phyloP scores from a whole-genome alignment of 2,113 vertebrate species.

The Malurus melanocephalus region DNA sequence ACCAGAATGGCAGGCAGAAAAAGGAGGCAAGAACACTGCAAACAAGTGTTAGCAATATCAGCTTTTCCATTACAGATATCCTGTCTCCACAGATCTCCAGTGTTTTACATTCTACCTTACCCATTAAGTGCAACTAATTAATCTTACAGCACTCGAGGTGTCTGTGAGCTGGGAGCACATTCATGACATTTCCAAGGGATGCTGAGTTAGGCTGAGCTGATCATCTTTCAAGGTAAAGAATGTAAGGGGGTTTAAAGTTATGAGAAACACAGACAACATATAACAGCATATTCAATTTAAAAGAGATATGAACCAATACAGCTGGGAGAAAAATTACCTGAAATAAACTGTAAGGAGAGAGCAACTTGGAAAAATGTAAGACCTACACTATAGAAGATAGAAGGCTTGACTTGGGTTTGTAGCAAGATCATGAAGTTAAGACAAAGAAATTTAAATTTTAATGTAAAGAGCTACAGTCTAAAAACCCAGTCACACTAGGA shows the following conservation, averaged over 20 bases:
- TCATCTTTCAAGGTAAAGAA: neutral
- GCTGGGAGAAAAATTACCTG: neutral
- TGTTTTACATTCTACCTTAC: neutral
- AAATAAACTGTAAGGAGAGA: neutral
- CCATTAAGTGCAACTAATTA: neutral
- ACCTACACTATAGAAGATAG: neutral
- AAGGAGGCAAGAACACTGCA: neutral
- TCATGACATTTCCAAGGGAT: neutral
- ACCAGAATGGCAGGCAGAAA: neutral
- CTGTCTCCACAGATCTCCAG: neutral
- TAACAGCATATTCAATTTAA: neutral
- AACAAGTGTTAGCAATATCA: neutral
- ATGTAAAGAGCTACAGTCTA: neutral
- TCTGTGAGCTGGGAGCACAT: neutral
- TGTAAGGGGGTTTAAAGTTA: neutral
- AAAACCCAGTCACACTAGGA: neutral
- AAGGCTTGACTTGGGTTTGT: neutral
- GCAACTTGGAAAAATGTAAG: neutral
- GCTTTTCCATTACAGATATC: neutral
- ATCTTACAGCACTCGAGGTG: neutral
- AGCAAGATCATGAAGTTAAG: neutral
- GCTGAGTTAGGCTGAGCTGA: neutral
- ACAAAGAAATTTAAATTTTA: neutral
- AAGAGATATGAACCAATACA: neutral
- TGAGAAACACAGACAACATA: neutral